Evolutionary conservation across 2,797 vertebrate genomes (phyloP), one percentile per base, ranked within the genome.

Genomic region (Mareca strepera): DNA sequence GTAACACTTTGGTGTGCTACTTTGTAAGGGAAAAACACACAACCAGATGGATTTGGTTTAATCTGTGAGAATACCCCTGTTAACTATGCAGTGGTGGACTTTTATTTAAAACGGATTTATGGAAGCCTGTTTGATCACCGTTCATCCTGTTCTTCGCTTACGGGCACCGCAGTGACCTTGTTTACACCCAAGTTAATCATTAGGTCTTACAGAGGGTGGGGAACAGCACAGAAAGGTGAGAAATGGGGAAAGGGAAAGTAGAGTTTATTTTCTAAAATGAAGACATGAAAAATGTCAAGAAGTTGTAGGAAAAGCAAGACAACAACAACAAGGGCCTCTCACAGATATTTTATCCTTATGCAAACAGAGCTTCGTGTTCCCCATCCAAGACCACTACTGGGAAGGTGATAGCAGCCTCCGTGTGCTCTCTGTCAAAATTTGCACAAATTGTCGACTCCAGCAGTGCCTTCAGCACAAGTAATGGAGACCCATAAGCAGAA

Each of bases 331-430:
- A 85, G 16, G 3, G 2, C 35, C 21, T 70, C 44, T 73, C 52
- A 70, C 23, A 67, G 20, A 53, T 29, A 44, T 15, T n/a, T 5
- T 39, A 48, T 67, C 21, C 52, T 59, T 50, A 62, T 5, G 12
- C 17, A 70, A n/a, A 33, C 7, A 52, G 48, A 5, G 43, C 29
- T 85, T 80, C 22, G 7, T 7, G 37, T 10, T 11, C 14, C 25
- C 8, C n/a, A 73, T 72, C 4, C 0, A 0, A 90, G n/a, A 56
- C 9, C 0, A 0, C 56, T 77, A 20, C 9, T 9, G 23, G 67
- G 8, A 48, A 5, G 29, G 59, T 17, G 16, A 46, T 13, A 75
- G 11, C 18, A 91, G 52, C 10, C 9, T 15, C 16, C 14, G 3
- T 0, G 1, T 6, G 28, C 48, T 63, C 39, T 39, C 55, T 22